Conservation (phyloP, 1,140 invertebrate genomes). For the Nebria ingens region DNA sequence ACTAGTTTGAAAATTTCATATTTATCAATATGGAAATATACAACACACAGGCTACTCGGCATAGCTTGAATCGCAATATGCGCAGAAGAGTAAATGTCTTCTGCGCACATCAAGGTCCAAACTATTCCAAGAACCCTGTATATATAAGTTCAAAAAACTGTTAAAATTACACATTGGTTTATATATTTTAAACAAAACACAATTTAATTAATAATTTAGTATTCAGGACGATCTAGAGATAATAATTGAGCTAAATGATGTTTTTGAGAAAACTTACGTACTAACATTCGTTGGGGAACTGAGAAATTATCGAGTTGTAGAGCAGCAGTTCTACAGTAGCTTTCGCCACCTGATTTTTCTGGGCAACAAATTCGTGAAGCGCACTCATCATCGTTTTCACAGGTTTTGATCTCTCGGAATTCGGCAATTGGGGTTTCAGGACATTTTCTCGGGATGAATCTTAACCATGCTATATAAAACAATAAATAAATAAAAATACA, state of each 20-base stretch:
- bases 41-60: too few relatives aligned
- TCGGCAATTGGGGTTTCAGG: slow-evolving; percentile 51
- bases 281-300: slow-evolving; percentile 36
- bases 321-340: slow-evolving; percentile 55
- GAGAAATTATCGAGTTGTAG: slow-evolving; percentile 49
- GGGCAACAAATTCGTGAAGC: slow-evolving; percentile 60
- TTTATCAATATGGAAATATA: too few relatives aligned
- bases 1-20: too few relatives aligned
- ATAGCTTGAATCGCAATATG: too few relatives aligned
- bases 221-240: too few relatives aligned
- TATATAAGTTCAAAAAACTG: slow-evolving; percentile 16
- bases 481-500: slow-evolving; percentile 13
- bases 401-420: slow-evolving; percentile 51
- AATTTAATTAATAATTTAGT: slow-evolving; percentile 10
- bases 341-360: slow-evolving; percentile 40
- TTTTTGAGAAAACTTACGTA: slow-evolving; percentile 33
- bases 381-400: slow-evolving; percentile 52
- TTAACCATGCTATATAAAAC: slow-evolving; percentile 28
- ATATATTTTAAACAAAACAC: slow-evolving; percentile 12
- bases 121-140: too few relatives aligned
- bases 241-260: slow-evolving; percentile 10
- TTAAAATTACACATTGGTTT: slow-evolving; percentile 10
- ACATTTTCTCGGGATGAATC: slow-evolving; percentile 52
- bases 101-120: too few relatives aligned
- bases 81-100: too few relatives aligned